Conservation (phyloP, 2,797 vertebrate genomes). For the Periparus ater region DNA sequence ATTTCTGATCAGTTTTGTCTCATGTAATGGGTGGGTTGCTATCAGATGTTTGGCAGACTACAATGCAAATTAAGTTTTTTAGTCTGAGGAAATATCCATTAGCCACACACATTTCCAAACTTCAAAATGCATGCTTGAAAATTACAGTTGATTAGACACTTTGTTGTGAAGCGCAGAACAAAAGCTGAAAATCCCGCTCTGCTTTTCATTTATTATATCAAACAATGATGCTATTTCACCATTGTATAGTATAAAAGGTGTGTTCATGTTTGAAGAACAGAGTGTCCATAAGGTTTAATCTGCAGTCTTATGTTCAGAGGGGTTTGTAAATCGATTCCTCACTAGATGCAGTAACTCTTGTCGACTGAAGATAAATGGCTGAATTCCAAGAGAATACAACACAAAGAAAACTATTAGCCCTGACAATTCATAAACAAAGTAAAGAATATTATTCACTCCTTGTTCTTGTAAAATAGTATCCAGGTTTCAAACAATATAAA, state of each 20-base stretch:
- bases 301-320: constrained; percentile 42
- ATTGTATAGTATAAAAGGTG: constrained; percentile 36
- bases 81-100: constrained; percentile 3
- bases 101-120: not conserved
- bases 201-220: constrained; percentile 48
- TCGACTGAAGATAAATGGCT: constrained; percentile 67
- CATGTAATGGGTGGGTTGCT: not conserved
- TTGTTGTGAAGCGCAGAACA: constrained; percentile 47
- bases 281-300: constrained; percentile 58
- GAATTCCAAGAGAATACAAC: constrained; percentile 57
- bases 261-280: constrained; percentile 36
- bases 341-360: constrained; percentile 53
- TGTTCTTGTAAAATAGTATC: constrained; percentile 51
- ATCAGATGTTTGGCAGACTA: constrained; percentile 40
- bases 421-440: constrained; percentile 66
- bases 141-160: constrained; percentile 43
- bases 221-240: constrained; percentile 23
- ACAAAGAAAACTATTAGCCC: constrained; percentile 66
- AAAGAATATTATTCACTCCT: constrained; percentile 49
- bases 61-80: constrained; percentile 20
- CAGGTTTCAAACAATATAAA: constrained; percentile 47
- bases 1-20: constrained; percentile 4
- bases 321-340: constrained; percentile 63
- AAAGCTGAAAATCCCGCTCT: constrained; percentile 6
- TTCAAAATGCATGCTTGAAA: constrained; percentile 53